Evolutionary conservation across 1,140 invertebrate species (phyloP), one percentile per base, ranked within the genome.

Genomic region (Drosophila insularis): DNA sequence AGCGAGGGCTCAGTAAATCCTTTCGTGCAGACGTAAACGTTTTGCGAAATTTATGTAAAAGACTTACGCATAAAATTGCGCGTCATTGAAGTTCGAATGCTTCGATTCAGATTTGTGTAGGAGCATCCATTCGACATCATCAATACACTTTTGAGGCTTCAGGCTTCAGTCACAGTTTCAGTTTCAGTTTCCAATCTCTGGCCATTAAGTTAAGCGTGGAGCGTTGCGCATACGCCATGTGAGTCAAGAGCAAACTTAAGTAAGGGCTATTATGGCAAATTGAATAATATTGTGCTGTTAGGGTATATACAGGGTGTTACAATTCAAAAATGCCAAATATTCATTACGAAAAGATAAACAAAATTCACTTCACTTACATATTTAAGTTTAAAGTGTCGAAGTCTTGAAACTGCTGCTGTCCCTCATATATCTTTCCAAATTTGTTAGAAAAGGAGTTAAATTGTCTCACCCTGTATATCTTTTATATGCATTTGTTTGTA

Each of bases 1-100:
- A 11, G 2, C 3, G 35, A 37, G 11, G 35, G 35, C 35, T 32
- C 63, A 53, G 54, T 56, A 87, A 89, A 87, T 87, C 82, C 82
- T 86, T 86, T 86, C 82, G 75, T 86, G 77, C 74, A 80, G 81
- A 80, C 77, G 71, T 78, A 85, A 85, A 85, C 76, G 81, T 75
- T 81, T 74, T 68, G 68, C 68, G 62, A 80, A 87, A 89, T 89
- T 89, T 89, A 89, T 89, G 84, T 89, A 89, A 89, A 89, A 80
- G 84, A 84, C 86, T 89, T 84, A 80, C 81, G 80, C 84, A 89
- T 89, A 89, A 89, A 89, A 89, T 84, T 84, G 84, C 85, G 84
- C 84, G 75, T 89, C 84, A 89, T 89, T 89, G 84, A 80, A 82
- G 84, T 89, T 84, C 80, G 89, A 87, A 89, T 82, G 71, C 84